phyloP scores from a whole-genome alignment of 1,140 invertebrate species.

The Tigriopus japonicus region DNA sequence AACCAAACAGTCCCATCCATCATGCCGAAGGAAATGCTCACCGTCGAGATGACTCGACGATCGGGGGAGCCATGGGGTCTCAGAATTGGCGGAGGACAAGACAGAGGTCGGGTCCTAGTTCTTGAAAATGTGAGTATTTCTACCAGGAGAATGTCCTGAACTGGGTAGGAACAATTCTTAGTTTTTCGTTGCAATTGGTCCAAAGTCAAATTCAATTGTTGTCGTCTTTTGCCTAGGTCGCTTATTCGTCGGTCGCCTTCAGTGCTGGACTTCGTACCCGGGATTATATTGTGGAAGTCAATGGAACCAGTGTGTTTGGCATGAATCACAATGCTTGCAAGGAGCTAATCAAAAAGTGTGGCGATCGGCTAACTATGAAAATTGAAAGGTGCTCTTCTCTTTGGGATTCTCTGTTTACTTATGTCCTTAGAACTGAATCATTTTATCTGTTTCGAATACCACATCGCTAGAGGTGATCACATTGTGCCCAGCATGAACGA shows the following conservation, averaged over 20 bases:
- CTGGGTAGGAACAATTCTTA: no score
- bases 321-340: not conserved
- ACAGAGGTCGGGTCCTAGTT: not conserved
- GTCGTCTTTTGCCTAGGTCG: not conserved
- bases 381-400: not conserved
- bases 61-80: not conserved
- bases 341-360: not conserved
- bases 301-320: not conserved
- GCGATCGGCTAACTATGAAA: not conserved
- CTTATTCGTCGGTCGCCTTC: not conserved
- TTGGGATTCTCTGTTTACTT: no score
- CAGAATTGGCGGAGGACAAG: not conserved
- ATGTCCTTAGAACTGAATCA: no score
- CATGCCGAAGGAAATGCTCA: no score
- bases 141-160: not conserved
- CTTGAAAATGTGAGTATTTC: not conserved
- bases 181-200: no score
- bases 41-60: no score
- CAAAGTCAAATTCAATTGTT: not conserved
- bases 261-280: not conserved
- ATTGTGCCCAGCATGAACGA: constrained; percentile 1
- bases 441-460: not conserved
- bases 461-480: not conserved
- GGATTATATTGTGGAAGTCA: constrained; percentile 3
- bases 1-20: no score